These are phyloP conservation scores for Drosophila mimetica DNA, from an alignment of 2,888 invertebrate genomes.

Conservation along the genomic window DNA sequence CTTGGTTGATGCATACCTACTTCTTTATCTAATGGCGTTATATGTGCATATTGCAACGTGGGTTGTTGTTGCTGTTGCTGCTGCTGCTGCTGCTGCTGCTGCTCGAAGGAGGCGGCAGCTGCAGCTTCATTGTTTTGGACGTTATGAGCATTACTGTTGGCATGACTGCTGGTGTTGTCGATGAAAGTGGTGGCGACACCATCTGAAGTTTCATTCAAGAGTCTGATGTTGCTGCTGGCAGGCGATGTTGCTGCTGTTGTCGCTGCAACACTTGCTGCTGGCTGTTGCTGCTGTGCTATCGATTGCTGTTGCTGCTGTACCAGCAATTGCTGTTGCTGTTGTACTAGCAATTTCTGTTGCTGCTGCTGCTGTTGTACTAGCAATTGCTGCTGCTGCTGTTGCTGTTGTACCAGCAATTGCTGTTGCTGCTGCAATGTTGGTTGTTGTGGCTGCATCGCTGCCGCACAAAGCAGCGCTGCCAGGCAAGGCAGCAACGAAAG, in stretches of 20 bases:
- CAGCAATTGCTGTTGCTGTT: constrained; percentile 32
- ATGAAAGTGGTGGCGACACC: constrained; percentile 66
- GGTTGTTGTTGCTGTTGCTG: constrained; percentile 40
- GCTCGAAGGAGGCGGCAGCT: constrained; percentile 37
- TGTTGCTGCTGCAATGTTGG: constrained; percentile 32
- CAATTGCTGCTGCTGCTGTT: constrained; percentile 39
- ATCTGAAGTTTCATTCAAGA: constrained; percentile 61
- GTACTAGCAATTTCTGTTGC: too few species aligned
- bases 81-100: constrained; percentile 45
- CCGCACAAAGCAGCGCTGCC: constrained; percentile 41
- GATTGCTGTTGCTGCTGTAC: constrained; percentile 23
- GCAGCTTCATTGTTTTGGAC: constrained; percentile 29
- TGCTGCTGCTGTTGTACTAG: constrained; percentile 34
- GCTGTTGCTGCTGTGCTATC: constrained; percentile 29
- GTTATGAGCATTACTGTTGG: constrained; percentile 27
- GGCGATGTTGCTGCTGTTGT: constrained; percentile 37
- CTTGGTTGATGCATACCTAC: constrained; percentile 80
- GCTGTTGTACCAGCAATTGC: constrained; percentile 18
- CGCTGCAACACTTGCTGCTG: constrained; percentile 35
- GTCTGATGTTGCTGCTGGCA: constrained; percentile 33
- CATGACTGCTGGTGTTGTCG: constrained; percentile 49
- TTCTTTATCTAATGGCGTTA: constrained; percentile 83
- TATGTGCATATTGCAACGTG: constrained; percentile 65
- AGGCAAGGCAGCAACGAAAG: constrained; percentile 68
- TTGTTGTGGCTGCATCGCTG: constrained; percentile 51